These are phyloP conservation scores for Boulengeromyrus knoepffleri DNA, from an alignment of 2,113 vertebrate species.

Conservation along the genomic window DNA sequence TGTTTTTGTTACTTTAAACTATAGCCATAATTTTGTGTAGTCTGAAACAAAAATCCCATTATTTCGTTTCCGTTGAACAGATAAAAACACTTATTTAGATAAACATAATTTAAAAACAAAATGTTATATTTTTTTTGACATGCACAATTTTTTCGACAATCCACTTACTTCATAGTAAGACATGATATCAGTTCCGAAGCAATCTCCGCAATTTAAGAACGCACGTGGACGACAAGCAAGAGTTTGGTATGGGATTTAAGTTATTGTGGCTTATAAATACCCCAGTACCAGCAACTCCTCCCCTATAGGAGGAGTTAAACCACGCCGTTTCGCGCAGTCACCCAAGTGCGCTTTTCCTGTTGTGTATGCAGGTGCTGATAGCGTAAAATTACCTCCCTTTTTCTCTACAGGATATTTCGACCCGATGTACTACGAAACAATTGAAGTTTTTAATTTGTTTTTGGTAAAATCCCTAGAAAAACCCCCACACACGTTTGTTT, in stretches of 20 bases:
- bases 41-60: not conserved
- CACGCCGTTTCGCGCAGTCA: not conserved
- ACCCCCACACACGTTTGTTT: not conserved
- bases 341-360: slow-evolving; percentile 11
- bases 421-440: not conserved
- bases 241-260: not conserved
- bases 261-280: not conserved
- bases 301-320: slow-evolving; percentile 8
- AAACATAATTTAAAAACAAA: not conserved
- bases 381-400: not conserved
- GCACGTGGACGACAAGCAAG: not conserved
- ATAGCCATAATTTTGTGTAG: not conserved
- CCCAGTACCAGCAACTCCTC: slow-evolving; percentile 15
- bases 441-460: not conserved
- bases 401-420: not conserved
- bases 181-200: slow-evolving; percentile 15
- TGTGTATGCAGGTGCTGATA: slow-evolving; percentile 8
- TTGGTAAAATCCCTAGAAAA: not conserved
- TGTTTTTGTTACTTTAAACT: not conserved
- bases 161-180: slow-evolving; percentile 28
- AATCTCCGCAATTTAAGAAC: not conserved
- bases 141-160: not conserved
- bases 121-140: not conserved
- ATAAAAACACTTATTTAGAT: not conserved
- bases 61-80: not conserved